Percentiles rank a stretch among this genome's conserved stretches.
These are phyloP conservation scores for Centruroides vittatus DNA, from an alignment of 1,140 invertebrate species.

Conservation along the genomic window DNA sequence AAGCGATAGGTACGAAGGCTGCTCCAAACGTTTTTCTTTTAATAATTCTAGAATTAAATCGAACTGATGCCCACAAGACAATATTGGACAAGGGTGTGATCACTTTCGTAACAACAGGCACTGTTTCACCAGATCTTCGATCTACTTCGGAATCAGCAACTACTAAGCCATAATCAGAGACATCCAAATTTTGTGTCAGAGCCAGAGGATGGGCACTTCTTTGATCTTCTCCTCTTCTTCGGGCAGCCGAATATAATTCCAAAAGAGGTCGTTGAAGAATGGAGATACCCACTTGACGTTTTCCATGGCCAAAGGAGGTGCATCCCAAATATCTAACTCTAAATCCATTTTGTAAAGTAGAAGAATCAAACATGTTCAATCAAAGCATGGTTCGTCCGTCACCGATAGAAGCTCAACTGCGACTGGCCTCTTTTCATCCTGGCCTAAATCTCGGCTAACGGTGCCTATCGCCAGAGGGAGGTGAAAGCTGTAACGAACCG, in stretches of 20 bases:
- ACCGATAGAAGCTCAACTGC: no score
- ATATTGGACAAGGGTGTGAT: constrained; percentile 20
- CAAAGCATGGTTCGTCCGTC: no score
- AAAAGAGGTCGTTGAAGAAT: constrained; percentile 16
- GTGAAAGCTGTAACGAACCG: no score
- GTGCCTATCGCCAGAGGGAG: no score
- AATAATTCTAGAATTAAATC: constrained; percentile 13
- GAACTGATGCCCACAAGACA: constrained; percentile 17
- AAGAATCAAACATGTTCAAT: no score
- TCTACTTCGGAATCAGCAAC: constrained; percentile 12
- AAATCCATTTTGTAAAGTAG: constrained; percentile 3
- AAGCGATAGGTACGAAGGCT: constrained; percentile 20
- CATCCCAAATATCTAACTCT: constrained; percentile 17
- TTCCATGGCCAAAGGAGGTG: constrained; percentile 5
- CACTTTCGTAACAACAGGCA: constrained; percentile 18
- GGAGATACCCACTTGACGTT: constrained; percentile 11
- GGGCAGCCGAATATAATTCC: constrained; percentile 14
- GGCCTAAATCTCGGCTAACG: no score
- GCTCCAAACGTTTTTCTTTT: constrained; percentile 15
- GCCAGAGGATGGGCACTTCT: constrained; percentile 7
- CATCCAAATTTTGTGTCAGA: constrained; percentile 12
- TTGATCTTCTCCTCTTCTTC: constrained; percentile 8
- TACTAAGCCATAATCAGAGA: constrained; percentile 18
- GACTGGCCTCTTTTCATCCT: no score
- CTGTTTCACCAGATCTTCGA: not conserved